Evolutionary conservation across 1,140 invertebrate genomes (phyloP), one percentile per base, ranked within the genome.

Genomic region (Carcinoscorpius rotundicauda): DNA sequence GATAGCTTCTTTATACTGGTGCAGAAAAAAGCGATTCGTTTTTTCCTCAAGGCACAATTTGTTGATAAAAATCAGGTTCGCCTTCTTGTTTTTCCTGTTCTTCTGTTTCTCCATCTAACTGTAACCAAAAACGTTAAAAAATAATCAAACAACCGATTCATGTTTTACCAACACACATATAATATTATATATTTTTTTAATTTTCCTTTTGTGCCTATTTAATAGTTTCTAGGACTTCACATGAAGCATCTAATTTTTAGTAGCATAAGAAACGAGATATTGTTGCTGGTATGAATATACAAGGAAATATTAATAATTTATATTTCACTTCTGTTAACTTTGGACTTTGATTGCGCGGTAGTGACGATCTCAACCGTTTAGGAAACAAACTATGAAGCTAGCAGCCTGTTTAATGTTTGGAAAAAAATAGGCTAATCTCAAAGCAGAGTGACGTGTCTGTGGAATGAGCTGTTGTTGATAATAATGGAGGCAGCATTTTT

Each of bases 61-160:
- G 67, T 64, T 68, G 56, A 52, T 68, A 68, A 51, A 68, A 68
- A 66, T 68, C 67, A 10, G 67, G 67, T 49, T 68, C 67, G 53
- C 66, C 67, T 10, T 68, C 64, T 49, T 62, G 49, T n/a, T 55
- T n/a, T n/a, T 68, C 67, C 52, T 58, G 6, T 11, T 58, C 50
- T 5, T 55, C 48, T 29, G 59, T 61, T 60, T 68, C 64, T 49
- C 62, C 67, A 53, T 68, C 67, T n/a, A 68, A 58, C 67, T 68
- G 49, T 52, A 58, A 48, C 5, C 60, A 60, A 52, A 62, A 29
- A 29, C 29, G 2, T 8, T 3, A 29, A 49, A 49, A 66, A 56
- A 8, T 60, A 59, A 55, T 6, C 53, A 6, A 55, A 55, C 6
- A 55, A 8, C 6, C 6, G 53, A 6, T 55, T 55, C 6, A n/a